Conservation (phyloP, 2,888 invertebrate species). For the Byasa hedistus region DNA sequence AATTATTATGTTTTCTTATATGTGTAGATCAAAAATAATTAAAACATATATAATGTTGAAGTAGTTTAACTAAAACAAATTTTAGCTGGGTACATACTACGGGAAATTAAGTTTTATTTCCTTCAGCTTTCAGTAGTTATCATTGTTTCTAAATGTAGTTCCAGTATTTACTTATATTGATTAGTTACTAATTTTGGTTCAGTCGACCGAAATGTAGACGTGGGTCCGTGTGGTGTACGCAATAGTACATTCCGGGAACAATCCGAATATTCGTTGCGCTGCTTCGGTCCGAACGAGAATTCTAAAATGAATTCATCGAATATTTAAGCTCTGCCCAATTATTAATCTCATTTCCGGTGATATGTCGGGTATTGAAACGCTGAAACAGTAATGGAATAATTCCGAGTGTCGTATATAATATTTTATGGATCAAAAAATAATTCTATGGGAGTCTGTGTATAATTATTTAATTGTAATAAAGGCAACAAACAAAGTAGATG, state of each 20-base stretch:
- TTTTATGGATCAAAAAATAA: too few species aligned
- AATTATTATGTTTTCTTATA: too few species aligned
- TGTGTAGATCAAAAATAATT: too few species aligned
- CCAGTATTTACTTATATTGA: constrained; percentile 8
- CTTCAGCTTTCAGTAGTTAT: not conserved
- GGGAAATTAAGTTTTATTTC: not conserved
- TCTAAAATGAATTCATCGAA: constrained; percentile 13
- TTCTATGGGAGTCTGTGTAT: too few species aligned
- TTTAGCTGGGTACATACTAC: not conserved
- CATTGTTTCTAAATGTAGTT: constrained; percentile 3
- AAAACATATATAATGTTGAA: too few species aligned
- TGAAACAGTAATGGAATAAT: not conserved
- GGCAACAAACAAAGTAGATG: too few species aligned
- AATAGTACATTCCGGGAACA: constrained; percentile 20
- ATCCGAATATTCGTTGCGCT: constrained; percentile 1
- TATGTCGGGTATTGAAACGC: not conserved
- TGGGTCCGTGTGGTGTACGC: constrained; percentile 11
- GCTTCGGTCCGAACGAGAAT: not conserved
- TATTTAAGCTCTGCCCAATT: not conserved
- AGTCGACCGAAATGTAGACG: constrained; percentile 5
- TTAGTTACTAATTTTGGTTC: constrained; percentile 26
- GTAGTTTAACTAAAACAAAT: too few species aligned
- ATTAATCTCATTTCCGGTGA: not conserved
- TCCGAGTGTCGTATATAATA: not conserved
- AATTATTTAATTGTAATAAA: too few species aligned